Conservation (phyloP, 1,140 invertebrate genomes). For the Scaptomyza graminum region DNA sequence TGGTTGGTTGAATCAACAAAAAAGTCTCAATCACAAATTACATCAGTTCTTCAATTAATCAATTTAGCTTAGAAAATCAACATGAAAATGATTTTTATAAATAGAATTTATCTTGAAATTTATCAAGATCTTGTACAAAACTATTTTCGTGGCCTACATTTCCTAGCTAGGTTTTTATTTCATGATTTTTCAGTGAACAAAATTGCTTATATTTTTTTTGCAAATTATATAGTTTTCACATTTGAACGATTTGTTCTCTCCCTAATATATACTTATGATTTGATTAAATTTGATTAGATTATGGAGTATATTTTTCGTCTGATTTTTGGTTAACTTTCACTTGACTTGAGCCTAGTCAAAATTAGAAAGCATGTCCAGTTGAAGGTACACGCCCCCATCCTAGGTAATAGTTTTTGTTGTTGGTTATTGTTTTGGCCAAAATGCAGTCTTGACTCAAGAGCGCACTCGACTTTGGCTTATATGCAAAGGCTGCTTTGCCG, state of each 20-base stretch:
- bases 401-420: constrained; percentile 60
- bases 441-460: constrained; percentile 32
- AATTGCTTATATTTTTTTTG: constrained; percentile 5
- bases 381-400: constrained; percentile 50
- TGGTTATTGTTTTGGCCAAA: constrained; percentile 39
- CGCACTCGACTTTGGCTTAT: constrained; percentile 38
- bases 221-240: background rate
- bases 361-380: constrained; percentile 68
- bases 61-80: background rate
- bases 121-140: too few species aligned
- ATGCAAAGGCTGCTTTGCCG: constrained; percentile 48
- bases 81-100: background rate
- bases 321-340: constrained; percentile 45
- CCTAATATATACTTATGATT: constrained; percentile 15
- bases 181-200: too few species aligned
- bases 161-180: too few species aligned
- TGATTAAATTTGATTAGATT: constrained; percentile 14
- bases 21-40: background rate
- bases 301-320: constrained; percentile 2
- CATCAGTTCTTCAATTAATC: background rate
- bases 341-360: constrained; percentile 24
- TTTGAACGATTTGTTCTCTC: too few species aligned
- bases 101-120: too few species aligned
- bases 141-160: too few species aligned
- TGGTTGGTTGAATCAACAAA: constrained; percentile 8